Percentiles rank a stretch among this genome's conserved stretches.
phyloP scores from a whole-genome alignment of 92 coral and sea anemone genomes.

The Bergia sp. region DNA sequence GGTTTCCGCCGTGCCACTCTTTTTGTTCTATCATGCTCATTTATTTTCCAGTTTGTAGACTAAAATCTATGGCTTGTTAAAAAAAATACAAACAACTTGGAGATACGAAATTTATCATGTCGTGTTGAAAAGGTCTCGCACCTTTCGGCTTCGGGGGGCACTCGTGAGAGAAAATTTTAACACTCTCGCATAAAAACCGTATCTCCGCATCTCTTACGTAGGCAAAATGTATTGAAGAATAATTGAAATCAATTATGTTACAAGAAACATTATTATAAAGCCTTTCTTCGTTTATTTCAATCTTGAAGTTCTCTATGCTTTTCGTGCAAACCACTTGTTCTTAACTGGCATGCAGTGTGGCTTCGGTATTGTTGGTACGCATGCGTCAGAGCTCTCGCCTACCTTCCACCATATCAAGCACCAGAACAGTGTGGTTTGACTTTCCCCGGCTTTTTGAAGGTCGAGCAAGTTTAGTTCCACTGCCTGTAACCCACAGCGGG shows the following conservation, averaged over 20 bases:
- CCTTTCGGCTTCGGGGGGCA: too few relatives aligned
- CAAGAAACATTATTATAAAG: neutral
- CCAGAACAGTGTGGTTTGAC: neutral
- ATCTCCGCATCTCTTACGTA: too few relatives aligned
- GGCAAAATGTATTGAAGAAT: too few relatives aligned
- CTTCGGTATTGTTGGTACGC: neutral
- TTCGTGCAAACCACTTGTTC: neutral
- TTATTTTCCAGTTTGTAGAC: too few relatives aligned
- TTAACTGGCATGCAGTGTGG: constrained; percentile 1
- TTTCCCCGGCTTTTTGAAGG: neutral
- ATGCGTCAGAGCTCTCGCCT: constrained; percentile 9
- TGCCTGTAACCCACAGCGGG: neutral
- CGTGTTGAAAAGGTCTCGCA: too few relatives aligned
- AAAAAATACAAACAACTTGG: too few relatives aligned
- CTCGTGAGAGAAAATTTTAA: too few relatives aligned
- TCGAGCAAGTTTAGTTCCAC: neutral
- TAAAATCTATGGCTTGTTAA: too few relatives aligned
- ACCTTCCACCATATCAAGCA: neutral
- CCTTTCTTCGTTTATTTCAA: neutral
- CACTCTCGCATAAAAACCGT: too few relatives aligned
- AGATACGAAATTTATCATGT: too few relatives aligned
- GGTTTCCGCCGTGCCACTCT: too few relatives aligned
- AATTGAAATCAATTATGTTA: neutral
- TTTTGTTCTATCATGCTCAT: too few relatives aligned
- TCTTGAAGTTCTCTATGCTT: neutral